phyloP scores from a whole-genome alignment of 2,888 invertebrate genomes.

The Ormyrus labotus region DNA sequence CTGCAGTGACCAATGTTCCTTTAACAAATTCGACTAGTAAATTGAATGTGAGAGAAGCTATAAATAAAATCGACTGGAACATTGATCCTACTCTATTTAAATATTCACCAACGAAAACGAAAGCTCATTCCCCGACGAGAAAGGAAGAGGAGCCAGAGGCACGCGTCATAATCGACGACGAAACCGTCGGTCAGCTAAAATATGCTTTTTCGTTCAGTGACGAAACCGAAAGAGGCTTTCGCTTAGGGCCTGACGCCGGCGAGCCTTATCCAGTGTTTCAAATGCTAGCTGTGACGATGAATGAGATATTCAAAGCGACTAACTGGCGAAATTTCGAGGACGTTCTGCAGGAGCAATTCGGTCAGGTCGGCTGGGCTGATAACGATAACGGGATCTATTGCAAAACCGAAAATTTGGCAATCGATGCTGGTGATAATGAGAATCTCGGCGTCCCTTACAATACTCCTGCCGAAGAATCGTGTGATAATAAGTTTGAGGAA shows the following conservation, averaged over 20 bases:
- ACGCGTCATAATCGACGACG: conserved; percentile 27
- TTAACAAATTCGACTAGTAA: not conserved
- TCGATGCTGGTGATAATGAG: too few species aligned
- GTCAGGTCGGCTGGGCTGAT: too few species aligned
- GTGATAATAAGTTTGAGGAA: not conserved
- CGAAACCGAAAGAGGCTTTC: conserved; percentile 35
- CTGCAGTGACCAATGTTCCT: too few species aligned
- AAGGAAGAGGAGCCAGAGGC: not conserved
- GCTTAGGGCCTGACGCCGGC: conserved; percentile 6
- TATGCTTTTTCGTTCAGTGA: conserved; percentile 49
- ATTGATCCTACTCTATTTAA: not conserved
- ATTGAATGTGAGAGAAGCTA: conserved; percentile 37
- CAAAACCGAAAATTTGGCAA: too few species aligned
- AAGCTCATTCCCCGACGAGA: not conserved
- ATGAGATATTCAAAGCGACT: conserved; percentile 43
- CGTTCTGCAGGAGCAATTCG: too few species aligned
- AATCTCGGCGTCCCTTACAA: too few species aligned
- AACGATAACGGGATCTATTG: too few species aligned
- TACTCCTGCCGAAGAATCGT: not conserved
- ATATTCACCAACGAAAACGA: not conserved
- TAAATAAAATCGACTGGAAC: conserved; percentile 42
- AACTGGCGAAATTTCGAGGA: conserved; percentile 25
- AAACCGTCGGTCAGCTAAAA: conserved; percentile 37
- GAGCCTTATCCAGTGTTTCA: conserved; percentile 49
- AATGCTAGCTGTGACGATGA: conserved; percentile 27